Evolutionary conservation across 2,113 vertebrate genomes (phyloP).

Genomic region (Passer domesticus): DNA sequence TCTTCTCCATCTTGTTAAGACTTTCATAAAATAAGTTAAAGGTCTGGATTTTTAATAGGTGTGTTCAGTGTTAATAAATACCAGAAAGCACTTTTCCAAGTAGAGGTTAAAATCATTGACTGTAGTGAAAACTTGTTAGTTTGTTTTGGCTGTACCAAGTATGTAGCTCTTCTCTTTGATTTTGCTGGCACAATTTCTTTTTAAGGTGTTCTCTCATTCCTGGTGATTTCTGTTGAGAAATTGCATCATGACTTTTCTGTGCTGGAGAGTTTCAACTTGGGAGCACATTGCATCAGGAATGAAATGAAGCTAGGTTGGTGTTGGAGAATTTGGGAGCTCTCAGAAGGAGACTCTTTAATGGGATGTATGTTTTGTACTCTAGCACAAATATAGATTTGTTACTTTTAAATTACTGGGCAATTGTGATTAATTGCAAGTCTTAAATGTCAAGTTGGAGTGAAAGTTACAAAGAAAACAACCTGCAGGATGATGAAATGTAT

Average conservation of each 20-base stretch:
- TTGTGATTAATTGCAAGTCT: background rate
- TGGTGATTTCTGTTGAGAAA: background rate
- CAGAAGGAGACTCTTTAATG: background rate
- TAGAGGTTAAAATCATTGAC: background rate
- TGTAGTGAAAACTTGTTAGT: background rate
- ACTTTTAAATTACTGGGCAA: background rate
- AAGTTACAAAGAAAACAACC: background rate
- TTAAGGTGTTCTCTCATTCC: background rate
- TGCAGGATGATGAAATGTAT: background rate
- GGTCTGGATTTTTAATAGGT: background rate
- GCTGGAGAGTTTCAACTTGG: background rate
- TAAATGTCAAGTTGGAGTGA: background rate
- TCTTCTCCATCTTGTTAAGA: background rate
- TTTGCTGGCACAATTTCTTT: background rate
- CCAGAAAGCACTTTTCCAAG: background rate
- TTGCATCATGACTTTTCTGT: background rate
- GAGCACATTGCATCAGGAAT: background rate
- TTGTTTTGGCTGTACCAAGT: slow-evolving; percentile 10
- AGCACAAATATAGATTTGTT: background rate
- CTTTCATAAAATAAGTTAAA: background rate
- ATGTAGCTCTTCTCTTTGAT: background rate
- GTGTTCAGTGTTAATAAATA: background rate
- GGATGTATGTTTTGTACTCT: background rate
- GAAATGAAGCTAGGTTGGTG: background rate
- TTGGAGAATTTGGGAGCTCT: background rate